Evolutionary conservation across 2,113 vertebrate species (phyloP).

Genomic region (Oryzias curvinotus): DNA sequence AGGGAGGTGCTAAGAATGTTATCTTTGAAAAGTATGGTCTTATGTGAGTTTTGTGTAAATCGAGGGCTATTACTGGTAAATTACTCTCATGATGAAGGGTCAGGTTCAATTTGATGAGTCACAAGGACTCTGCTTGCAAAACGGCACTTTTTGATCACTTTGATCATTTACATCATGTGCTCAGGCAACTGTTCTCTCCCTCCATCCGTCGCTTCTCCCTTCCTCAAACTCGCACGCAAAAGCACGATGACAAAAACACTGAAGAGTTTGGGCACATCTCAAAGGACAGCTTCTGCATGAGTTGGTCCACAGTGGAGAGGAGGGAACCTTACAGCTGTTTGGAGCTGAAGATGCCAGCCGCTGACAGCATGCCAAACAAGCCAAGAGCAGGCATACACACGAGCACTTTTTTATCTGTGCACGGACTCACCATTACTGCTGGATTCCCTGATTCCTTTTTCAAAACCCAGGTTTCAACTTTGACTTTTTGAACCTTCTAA

Average conservation of each 20-base stretch:
- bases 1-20: constrained; percentile 27
- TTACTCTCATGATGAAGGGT: constrained; percentile 10
- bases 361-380: constrained; percentile 57
- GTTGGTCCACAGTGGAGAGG: constrained; percentile 58
- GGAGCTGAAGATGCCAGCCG: constrained; percentile 60
- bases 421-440: neutral
- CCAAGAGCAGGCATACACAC: constrained; percentile 30
- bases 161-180: constrained; percentile 63
- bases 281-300: constrained; percentile 73
- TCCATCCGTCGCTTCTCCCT: constrained; percentile 12
- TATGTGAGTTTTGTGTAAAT: constrained; percentile 14
- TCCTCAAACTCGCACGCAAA: constrained; percentile 13
- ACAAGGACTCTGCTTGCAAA: constrained; percentile 14
- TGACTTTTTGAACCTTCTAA: neutral
- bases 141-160: constrained; percentile 20
- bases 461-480: neutral
- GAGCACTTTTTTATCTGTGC: constrained; percentile 1
- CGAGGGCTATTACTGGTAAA: constrained; percentile 23
- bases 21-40: constrained; percentile 34
- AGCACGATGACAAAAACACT: constrained; percentile 28
- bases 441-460: neutral
- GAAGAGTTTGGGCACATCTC: constrained; percentile 64
- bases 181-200: constrained; percentile 53
- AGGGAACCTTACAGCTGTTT: constrained; percentile 74
- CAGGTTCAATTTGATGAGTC: constrained; percentile 1